Evolutionary conservation across 35 echinoderm and acorn worm species (phyloP), one percentile per base, ranked within the genome.

Genomic region (Amphiura filiformis): DNA sequence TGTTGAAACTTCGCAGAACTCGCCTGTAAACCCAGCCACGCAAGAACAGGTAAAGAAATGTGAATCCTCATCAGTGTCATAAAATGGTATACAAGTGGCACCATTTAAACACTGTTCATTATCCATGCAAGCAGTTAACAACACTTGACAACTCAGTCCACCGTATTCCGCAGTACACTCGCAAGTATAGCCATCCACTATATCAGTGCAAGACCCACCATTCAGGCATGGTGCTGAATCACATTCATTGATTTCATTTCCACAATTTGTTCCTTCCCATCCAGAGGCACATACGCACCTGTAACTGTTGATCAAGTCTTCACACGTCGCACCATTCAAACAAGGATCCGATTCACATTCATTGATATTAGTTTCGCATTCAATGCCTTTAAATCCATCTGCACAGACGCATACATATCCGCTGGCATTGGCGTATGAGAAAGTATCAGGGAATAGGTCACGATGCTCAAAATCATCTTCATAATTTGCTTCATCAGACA

Each of bases 271-370:
- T 7, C 94, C 94, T 35, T 82, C 75, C 80, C 84, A 92, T 15
- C 87, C 90, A 39, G 26, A 30, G 0, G 39, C 49, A 65, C 94
- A 97, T 0, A 5, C 15, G 31, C 94, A 97, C 0, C 36, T 86
- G 37, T 91, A 97, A 34, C 30, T 7, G 35, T 91, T 81, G 0
- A 97, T 75, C 0, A 38, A 79, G 32, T 96, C 94, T 13, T 32
- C 76, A 78, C 94, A 96, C 0, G 76, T 88, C 4, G 64, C 95
- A 34, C 82, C 82, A 83, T 97, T 97, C 0, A 23, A 0, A 78
- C 95, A 97, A 36, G 86, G 86, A 9, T 32, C 56, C 4, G 89
- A 90, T 7, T 38, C 81, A 39, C 94, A 96, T 77, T 96, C 94
- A 40, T 96, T 84, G 36, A 92, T 90, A 37, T 96, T 38, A 34